A percentile compares a stretch with the other conserved stretches of the same genome.
phyloP scores from a whole-genome alignment of 35 echinoderm and acorn worm genomes.

The Anneissia japonica region DNA sequence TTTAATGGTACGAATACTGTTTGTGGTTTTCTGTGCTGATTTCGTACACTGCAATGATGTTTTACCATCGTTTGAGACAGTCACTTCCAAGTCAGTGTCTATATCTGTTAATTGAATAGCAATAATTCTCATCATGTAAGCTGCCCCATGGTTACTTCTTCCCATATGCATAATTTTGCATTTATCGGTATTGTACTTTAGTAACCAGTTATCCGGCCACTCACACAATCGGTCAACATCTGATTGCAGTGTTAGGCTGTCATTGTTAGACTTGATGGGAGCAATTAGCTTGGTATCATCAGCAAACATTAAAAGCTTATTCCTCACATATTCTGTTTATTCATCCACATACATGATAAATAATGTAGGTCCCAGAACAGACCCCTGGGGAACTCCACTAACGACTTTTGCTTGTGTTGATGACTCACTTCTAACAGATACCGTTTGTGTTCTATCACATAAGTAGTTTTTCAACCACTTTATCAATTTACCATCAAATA shows the following conservation, averaged over 20 bases:
- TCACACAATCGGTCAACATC: background rate
- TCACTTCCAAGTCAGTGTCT: too few species aligned
- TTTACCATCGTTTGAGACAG: too few species aligned
- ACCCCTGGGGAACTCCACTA: background rate
- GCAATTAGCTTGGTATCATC: slow-evolving; percentile 4
- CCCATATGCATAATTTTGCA: slow-evolving; percentile 13
- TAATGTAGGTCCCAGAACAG: too few species aligned
- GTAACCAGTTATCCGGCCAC: slow-evolving; percentile 15
- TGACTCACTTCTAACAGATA: background rate
- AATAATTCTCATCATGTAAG: too few species aligned
- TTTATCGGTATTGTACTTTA: background rate
- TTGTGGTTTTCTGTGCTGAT: too few species aligned
- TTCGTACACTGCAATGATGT: too few species aligned
- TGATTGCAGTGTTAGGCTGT: background rate
- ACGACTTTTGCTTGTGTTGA: background rate
- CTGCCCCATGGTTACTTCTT: slow-evolving; percentile 13
- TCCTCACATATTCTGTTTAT: background rate
- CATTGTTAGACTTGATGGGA: background rate
- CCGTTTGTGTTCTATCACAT: too few species aligned
- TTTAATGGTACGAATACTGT: too few species aligned
- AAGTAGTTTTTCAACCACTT: too few species aligned
- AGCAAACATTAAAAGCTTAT: background rate
- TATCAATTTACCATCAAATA: too few species aligned
- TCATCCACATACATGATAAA: background rate
- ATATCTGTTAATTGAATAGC: too few species aligned